Percentiles rank a stretch among this genome's conserved stretches.
Evolutionary conservation across 2,113 vertebrate genomes (phyloP).

Genomic region (Chaetodon trifascialis): DNA sequence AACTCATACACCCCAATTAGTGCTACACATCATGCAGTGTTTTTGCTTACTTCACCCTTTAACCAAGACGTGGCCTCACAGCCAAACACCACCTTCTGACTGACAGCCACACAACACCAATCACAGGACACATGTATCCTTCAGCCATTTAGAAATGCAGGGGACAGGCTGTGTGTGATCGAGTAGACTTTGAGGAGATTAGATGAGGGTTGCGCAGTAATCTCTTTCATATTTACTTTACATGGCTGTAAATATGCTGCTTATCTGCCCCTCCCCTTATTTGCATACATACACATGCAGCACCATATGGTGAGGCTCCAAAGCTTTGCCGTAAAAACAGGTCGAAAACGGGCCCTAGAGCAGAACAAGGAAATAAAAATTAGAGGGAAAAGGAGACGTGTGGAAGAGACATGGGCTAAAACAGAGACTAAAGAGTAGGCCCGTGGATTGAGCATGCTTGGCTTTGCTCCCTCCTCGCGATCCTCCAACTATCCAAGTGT

Average conservation of each 20-base stretch:
- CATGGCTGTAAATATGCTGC: slow-evolving; percentile 69
- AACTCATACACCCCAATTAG: background rate
- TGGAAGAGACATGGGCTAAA: slow-evolving; percentile 34
- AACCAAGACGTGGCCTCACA: slow-evolving; percentile 35
- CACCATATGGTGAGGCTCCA: slow-evolving; percentile 46
- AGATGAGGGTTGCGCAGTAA: slow-evolving; percentile 57
- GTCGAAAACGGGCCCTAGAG: slow-evolving; percentile 5
- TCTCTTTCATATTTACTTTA: slow-evolving; percentile 76
- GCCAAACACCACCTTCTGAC: slow-evolving; percentile 16
- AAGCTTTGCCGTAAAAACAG: slow-evolving; percentile 31
- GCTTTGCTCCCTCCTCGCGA: slow-evolving; percentile 50
- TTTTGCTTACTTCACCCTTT: slow-evolving; percentile 30
- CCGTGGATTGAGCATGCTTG: slow-evolving; percentile 44
- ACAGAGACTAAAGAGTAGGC: slow-evolving; percentile 38
- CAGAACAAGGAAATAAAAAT: slow-evolving; percentile 34
- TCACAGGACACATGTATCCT: slow-evolving; percentile 27
- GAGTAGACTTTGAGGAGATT: slow-evolving; percentile 68
- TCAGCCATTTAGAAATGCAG: slow-evolving; percentile 46
- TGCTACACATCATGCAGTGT: background rate
- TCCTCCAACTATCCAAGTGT: slow-evolving; percentile 32
- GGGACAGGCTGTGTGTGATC: slow-evolving; percentile 30
- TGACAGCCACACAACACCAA: slow-evolving; percentile 52
- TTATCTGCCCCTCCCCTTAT: slow-evolving; percentile 50
- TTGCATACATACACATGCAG: slow-evolving; percentile 38
- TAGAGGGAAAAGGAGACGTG: slow-evolving; percentile 2